Base-by-base conservation (phyloP, 2,797 vertebrate species). In the Cryptoprocta ferox region DNA sequence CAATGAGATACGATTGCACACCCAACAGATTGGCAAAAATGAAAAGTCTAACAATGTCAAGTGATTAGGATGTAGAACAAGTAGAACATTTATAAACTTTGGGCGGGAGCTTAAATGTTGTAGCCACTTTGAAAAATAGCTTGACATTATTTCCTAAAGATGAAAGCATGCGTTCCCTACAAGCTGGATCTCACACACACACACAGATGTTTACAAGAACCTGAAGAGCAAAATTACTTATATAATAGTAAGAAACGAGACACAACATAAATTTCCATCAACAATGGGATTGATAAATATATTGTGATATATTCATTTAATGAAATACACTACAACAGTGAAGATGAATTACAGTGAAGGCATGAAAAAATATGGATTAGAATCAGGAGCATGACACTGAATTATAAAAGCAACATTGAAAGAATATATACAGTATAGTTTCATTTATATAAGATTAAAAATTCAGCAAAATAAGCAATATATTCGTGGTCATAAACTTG, bases 371-470 rank as follows among this genome's bases (percentile, higher is more conserved):
- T 13, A 32, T 45, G n/a, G 48, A 56, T 85, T 89, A 89, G 84
- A 89, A 80, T 85, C 39, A 80, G 45, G 13, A 80, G 66, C 48
- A 48, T 66, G 21, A 42, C 66, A 48, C 48, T 48, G 48, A 65
- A 73, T 89, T 45, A 89, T 65, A 15, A 82, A 91, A 70, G 28
- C 30, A 89, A 78, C 42, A n/a, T 79, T 65, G 26, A 70, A 82
- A 78, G 35, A 76, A 83, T 82, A 65, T 66, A 28, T 50, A 70
- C 12, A 70, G 16, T 45, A 81, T 81, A 14, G 30, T 30, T 83
- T 24, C 61, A 61, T 35, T 66, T 91, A 78, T 78, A 68, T 83
- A 88, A 87, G 50, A 83, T 79, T 71, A 45, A 89, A 89, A 84
- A 39, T 79, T 21, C 37, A 84, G n/a, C 65, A 56, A 39, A 94